These are phyloP conservation scores for Brachystomella parvula DNA, from an alignment of 1,140 invertebrate genomes.

Conservation along the genomic window DNA sequence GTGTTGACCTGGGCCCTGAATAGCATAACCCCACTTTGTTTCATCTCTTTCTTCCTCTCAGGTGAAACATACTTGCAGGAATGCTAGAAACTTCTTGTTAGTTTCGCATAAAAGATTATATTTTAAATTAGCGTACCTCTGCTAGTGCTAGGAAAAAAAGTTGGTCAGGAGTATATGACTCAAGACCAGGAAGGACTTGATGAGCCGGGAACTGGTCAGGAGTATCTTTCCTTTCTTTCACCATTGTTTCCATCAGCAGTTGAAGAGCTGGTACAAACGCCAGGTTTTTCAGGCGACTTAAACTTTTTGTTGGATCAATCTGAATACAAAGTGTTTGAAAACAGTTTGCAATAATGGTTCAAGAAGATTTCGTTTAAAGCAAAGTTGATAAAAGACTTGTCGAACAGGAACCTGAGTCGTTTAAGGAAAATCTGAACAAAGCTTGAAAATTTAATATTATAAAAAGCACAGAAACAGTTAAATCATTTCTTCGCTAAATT, in stretches of 20 bases:
- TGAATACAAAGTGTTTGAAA: not conserved
- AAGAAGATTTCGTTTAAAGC: too few species aligned
- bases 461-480: too few species aligned
- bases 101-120: not conserved
- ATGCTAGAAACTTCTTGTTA: slow-evolving; percentile 12
- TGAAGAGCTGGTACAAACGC: slow-evolving; percentile 7
- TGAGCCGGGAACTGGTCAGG: not conserved
- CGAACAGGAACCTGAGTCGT: too few species aligned
- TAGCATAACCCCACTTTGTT: slow-evolving; percentile 7
- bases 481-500: too few species aligned
- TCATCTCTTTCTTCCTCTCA: not conserved
- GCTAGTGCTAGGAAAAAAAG: slow-evolving; percentile 19
- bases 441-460: too few species aligned
- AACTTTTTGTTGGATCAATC: not conserved
- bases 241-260: slow-evolving; percentile 6
- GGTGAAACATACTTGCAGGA: not conserved
- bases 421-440: too few species aligned
- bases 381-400: too few species aligned
- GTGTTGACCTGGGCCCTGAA: slow-evolving; percentile 48
- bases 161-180: slow-evolving; percentile 19
- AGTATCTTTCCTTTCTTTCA: too few species aligned
- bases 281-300: not conserved
- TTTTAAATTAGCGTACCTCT: slow-evolving; percentile 18
- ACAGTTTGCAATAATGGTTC: too few species aligned
- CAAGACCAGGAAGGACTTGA: slow-evolving; percentile 28